phyloP scores from a whole-genome alignment of 2,888 invertebrate genomes.

The Dasysyrphus albostriatus region DNA sequence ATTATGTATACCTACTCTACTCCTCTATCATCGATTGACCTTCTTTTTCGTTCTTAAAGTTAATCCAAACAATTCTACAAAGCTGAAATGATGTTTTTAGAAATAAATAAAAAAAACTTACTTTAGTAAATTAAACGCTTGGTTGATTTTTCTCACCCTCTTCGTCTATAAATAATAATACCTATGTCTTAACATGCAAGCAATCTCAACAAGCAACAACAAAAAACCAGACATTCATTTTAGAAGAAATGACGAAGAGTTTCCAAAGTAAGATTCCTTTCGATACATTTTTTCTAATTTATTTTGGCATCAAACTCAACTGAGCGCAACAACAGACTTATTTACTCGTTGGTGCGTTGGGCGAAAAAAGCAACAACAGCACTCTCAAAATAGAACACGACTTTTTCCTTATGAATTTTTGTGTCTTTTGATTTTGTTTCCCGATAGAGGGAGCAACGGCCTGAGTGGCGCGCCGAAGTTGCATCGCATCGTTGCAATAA shows the following conservation, averaged over 20 bases:
- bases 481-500: slow-evolving; percentile 33
- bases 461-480: slow-evolving; percentile 41
- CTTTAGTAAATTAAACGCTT: slow-evolving; percentile 57
- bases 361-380: slow-evolving; percentile 28
- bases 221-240: slow-evolving; percentile 15
- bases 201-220: background rate
- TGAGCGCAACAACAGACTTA: slow-evolving; percentile 71
- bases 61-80: slow-evolving; percentile 9
- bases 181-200: slow-evolving; percentile 13
- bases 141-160: slow-evolving; percentile 40
- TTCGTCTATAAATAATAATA: slow-evolving; percentile 53
- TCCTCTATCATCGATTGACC: slow-evolving; percentile 1
- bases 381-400: slow-evolving; percentile 66
- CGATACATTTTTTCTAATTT: slow-evolving; percentile 62
- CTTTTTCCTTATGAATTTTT: slow-evolving; percentile 12
- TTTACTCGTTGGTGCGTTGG: slow-evolving; percentile 67
- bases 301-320: slow-evolving; percentile 74
- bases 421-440: slow-evolving; percentile 14
- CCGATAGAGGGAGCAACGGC: slow-evolving; percentile 55
- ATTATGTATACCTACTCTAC: too few relatives aligned
- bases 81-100: slow-evolving; percentile 11
- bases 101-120: background rate
- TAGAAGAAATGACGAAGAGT: slow-evolving; percentile 33
- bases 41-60: slow-evolving; percentile 13
- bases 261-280: slow-evolving; percentile 14